phyloP scores from a whole-genome alignment of 2,888 invertebrate species.

The Alloplasta piceator region DNA sequence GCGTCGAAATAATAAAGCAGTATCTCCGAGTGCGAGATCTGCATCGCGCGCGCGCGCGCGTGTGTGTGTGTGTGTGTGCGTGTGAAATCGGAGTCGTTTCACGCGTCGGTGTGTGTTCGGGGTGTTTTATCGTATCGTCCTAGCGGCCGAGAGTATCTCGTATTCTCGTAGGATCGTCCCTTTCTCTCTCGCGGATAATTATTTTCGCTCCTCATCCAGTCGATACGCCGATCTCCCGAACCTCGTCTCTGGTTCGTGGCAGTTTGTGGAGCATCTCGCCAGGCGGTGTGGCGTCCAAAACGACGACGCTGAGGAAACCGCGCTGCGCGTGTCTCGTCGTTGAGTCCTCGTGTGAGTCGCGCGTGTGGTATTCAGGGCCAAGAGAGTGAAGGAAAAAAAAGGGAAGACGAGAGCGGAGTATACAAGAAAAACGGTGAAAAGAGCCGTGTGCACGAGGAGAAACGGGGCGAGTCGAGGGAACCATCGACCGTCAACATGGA shows the following conservation, averaged over 20 bases:
- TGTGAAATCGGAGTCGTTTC: too few species aligned
- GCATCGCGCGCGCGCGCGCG: constrained; percentile 32
- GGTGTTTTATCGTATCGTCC: constrained; percentile 19
- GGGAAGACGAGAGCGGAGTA: not conserved
- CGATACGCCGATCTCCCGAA: not conserved
- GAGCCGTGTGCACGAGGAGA: constrained; percentile 45
- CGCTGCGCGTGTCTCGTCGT: not conserved
- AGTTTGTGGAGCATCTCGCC: not conserved
- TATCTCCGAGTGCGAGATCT: constrained; percentile 10
- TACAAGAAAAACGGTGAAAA: constrained; percentile 42
- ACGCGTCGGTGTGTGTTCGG: constrained; percentile 19
- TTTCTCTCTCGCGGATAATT: constrained; percentile 6
- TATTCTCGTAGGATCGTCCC: not conserved
- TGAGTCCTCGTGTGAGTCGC: not conserved
- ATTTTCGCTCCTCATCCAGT: not conserved
- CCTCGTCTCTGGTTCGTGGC: not conserved
- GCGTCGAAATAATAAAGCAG: constrained; percentile 1
- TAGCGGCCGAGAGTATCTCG: not conserved
- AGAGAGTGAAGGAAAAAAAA: constrained; percentile 13
- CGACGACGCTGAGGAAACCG: constrained; percentile 35
- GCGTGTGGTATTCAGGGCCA: constrained; percentile 20
- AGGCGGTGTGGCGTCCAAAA: not conserved
- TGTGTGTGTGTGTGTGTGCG: constrained; percentile 20
- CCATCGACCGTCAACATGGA: constrained; percentile 92
- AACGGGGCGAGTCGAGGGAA: constrained; percentile 56